phyloP scores from a whole-genome alignment of 2,113 vertebrate genomes.

The Dolichallabes microphthalmus region DNA sequence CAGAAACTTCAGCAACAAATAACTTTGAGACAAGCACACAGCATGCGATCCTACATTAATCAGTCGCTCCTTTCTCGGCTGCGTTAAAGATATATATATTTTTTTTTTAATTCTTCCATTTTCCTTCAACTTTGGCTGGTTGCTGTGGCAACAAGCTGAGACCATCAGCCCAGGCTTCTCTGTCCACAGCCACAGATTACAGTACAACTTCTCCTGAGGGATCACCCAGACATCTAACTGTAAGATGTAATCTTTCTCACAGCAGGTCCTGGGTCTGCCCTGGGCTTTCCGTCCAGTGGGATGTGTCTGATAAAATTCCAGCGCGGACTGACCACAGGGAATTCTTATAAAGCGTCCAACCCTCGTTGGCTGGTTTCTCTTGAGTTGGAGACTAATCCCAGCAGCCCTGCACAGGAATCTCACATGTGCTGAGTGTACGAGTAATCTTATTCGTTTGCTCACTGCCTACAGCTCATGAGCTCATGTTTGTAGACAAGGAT shows the following conservation, averaged over 20 bases:
- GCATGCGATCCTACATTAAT: not conserved
- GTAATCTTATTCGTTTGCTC: not conserved
- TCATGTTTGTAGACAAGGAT: not conserved
- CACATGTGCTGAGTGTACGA: not conserved
- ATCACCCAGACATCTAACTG: not conserved
- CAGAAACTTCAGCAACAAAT: not conserved
- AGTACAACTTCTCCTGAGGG: not conserved
- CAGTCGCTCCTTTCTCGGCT: not conserved
- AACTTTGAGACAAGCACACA: not conserved
- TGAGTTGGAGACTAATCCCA: not conserved
- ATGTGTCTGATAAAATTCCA: not conserved
- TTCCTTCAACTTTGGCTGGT: not conserved
- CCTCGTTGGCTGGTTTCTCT: too few relatives aligned
- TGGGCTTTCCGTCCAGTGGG: not conserved
- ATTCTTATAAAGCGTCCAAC: not conserved
- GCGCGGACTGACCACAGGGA: not conserved
- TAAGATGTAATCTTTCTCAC: not conserved
- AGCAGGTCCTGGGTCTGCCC: not conserved
- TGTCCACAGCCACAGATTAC: not conserved
- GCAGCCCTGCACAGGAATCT: not conserved
- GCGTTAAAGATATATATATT: not conserved
- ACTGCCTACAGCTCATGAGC: not conserved
- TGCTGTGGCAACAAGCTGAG: conserved; percentile 2
- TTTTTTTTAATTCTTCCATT: too few relatives aligned
- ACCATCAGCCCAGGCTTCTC: not conserved